phyloP scores from a whole-genome alignment of 2,888 invertebrate species.

The Furcula furcula region DNA sequence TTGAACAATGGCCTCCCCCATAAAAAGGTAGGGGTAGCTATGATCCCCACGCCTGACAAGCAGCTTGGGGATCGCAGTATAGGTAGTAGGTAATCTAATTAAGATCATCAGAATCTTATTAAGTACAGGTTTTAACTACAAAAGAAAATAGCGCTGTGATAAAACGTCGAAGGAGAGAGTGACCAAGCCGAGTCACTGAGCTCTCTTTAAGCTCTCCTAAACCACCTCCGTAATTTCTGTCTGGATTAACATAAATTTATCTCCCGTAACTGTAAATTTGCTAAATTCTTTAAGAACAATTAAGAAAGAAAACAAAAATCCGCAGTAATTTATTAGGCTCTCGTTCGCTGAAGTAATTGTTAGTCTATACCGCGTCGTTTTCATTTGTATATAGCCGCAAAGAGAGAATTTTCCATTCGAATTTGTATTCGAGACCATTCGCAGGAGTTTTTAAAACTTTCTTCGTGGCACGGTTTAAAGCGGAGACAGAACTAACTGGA shows the following conservation, averaged over 20 bases:
- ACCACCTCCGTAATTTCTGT: conserved; percentile 21
- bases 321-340: conserved; percentile 35
- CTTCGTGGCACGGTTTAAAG: conserved; percentile 61
- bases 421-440: conserved; percentile 66
- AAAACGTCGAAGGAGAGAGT: too few relatives aligned
- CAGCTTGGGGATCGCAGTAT: too few relatives aligned
- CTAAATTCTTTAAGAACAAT: conserved; percentile 34
- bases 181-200: too few relatives aligned
- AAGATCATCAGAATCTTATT: too few relatives aligned
- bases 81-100: too few relatives aligned
- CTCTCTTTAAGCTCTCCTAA: conserved; percentile 18
- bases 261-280: conserved; percentile 29
- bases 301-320: conserved; percentile 33
- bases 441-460: conserved; percentile 62
- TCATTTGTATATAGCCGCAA: conserved; percentile 47
- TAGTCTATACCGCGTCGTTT: conserved; percentile 25
- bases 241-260: conserved; percentile 24
- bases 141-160: too few relatives aligned
- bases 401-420: conserved; percentile 45
- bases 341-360: conserved; percentile 45
- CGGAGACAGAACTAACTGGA: conserved; percentile 67
- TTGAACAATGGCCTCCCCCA: too few relatives aligned
- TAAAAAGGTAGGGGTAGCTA: too few relatives aligned
- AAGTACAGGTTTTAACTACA: too few relatives aligned
- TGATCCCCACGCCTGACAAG: too few relatives aligned